Conservation (phyloP, 2,113 vertebrate species). For the Aptenodytes forsteri region DNA sequence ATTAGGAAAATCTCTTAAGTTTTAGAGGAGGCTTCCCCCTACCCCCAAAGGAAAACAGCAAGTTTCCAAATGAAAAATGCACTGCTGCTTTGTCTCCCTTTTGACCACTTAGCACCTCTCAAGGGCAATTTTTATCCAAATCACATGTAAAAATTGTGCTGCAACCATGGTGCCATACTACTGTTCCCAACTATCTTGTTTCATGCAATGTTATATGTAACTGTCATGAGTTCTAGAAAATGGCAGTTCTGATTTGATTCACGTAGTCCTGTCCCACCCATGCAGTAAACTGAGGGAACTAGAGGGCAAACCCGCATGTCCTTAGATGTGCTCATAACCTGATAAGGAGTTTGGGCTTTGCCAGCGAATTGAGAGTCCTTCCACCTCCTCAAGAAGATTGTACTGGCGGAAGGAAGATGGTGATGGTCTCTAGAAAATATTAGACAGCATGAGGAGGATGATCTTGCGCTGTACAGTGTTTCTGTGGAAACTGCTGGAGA, state of each 20-base stretch:
- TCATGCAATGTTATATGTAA: not conserved
- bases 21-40: not conserved
- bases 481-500: not conserved
- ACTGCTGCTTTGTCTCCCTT: not conserved
- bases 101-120: not conserved
- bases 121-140: not conserved
- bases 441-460: not conserved
- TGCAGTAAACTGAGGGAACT: not conserved
- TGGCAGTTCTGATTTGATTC: not conserved
- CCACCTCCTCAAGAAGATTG: not conserved
- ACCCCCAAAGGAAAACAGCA: not conserved
- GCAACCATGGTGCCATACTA: rapidly evolving
- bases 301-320: not conserved
- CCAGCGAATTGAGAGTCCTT: not conserved
- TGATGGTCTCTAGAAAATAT: not conserved
- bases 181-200: not conserved
- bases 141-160: not conserved
- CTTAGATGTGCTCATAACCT: not conserved
- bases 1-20: not conserved
- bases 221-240: not conserved
- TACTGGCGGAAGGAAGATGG: not conserved
- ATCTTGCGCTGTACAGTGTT: not conserved
- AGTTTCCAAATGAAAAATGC: not conserved
- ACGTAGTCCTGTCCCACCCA: not conserved
- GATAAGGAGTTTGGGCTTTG: not conserved